These are phyloP conservation scores for Ametastegia equiseti DNA, from an alignment of 2,888 invertebrate genomes.

Conservation along the genomic window DNA sequence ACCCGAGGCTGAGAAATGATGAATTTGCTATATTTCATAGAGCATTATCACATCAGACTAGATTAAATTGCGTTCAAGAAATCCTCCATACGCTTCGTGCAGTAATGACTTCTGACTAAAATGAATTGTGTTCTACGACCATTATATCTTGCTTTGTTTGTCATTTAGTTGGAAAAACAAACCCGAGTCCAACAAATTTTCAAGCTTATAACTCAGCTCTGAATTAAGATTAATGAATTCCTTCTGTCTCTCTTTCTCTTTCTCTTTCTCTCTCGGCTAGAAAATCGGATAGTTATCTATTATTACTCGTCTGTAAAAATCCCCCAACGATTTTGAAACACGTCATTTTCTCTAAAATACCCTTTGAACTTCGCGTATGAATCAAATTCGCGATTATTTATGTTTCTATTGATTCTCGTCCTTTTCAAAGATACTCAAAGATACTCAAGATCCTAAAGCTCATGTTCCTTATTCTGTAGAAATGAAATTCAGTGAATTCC, in stretches of 20 bases:
- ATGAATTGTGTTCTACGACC: constrained; percentile 27
- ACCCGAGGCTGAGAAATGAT: constrained; percentile 11
- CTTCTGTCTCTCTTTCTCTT: not conserved
- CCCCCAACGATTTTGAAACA: not conserved
- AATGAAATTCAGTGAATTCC: too few relatives aligned
- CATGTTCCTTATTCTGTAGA: too few relatives aligned
- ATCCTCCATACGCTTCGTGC: not conserved
- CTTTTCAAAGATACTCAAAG: not conserved
- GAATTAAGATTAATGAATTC: constrained; percentile 44
- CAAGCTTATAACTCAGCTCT: constrained; percentile 32
- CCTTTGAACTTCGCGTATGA: not conserved
- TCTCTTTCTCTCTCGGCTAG: not conserved
- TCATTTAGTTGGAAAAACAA: constrained; percentile 2
- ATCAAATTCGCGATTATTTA: too few relatives aligned
- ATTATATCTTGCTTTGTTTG: constrained; percentile 34
- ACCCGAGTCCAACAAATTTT: constrained; percentile 33
- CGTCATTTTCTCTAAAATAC: not conserved
- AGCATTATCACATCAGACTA: constrained; percentile 18
- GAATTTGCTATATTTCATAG: constrained; percentile 34
- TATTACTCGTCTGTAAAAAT: constrained; percentile 43
- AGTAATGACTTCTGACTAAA: constrained; percentile 31
- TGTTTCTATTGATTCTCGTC: too few relatives aligned
- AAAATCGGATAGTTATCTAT: constrained; percentile 25
- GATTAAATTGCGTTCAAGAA: not conserved
- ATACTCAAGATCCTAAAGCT: not conserved